Evolutionary conservation across 1,140 invertebrate genomes (phyloP).

Genomic region (Hermetia illucens): DNA sequence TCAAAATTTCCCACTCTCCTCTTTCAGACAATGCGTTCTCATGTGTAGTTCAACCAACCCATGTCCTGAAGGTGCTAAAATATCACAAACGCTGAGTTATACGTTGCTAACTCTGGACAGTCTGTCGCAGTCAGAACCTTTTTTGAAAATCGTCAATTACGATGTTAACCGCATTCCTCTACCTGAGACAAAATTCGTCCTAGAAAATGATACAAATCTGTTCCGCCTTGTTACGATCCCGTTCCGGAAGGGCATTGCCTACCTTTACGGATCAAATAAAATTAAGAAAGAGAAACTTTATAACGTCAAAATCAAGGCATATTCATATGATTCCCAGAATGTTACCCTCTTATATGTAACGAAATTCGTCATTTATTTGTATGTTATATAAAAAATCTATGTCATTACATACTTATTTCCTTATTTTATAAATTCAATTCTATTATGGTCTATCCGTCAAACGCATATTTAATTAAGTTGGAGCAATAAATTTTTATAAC

Average conservation of each 20-base stretch:
- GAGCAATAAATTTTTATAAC: too few species aligned
- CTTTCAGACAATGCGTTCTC: not conserved
- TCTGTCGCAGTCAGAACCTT: not conserved
- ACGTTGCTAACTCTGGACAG: not conserved
- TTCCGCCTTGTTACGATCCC: not conserved
- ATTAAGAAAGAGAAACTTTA: not conserved
- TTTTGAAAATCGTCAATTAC: conserved; percentile 2
- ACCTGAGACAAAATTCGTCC: not conserved
- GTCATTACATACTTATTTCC: too few species aligned
- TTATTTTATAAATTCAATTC: too few species aligned
- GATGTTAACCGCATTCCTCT: not conserved
- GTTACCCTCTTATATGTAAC: not conserved
- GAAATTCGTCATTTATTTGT: conserved; percentile 1
- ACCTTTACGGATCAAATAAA: not conserved
- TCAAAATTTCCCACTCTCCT: not conserved
- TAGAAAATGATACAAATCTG: not conserved
- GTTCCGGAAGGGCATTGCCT: not conserved
- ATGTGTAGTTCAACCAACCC: not conserved
- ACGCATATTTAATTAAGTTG: too few species aligned
- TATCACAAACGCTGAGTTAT: not conserved
- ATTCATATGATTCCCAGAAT: not conserved
- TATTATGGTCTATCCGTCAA: too few species aligned
- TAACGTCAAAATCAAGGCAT: not conserved
- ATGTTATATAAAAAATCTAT: not conserved
- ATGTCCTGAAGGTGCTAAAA: not conserved